Conservation (phyloP, 2,113 vertebrate genomes). For the Centropus unirufus region DNA sequence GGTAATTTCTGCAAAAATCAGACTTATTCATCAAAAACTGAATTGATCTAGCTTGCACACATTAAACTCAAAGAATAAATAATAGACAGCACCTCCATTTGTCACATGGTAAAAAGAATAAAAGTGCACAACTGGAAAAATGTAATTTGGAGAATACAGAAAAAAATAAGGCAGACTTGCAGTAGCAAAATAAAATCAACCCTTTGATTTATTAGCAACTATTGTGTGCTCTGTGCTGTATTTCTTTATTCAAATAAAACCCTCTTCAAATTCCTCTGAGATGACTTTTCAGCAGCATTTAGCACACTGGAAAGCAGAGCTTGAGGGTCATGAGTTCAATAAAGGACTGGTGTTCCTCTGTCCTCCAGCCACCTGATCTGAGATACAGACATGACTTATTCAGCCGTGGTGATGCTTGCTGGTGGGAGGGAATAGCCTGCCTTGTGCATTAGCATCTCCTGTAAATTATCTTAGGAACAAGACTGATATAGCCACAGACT, state of each 20-base stretch:
- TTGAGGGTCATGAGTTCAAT: constrained; percentile 28
- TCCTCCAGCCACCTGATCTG: constrained; percentile 23
- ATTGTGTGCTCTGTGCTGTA: constrained; percentile 18
- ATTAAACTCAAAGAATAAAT: constrained; percentile 67
- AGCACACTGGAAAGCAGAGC: not conserved
- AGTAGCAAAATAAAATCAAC: not conserved
- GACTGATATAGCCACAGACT: constrained; percentile 1
- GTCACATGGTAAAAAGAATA: constrained; percentile 54
- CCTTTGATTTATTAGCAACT: constrained; percentile 55
- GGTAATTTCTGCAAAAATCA: constrained; percentile 63
- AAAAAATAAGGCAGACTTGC: constrained; percentile 49
- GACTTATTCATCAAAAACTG: constrained; percentile 64
- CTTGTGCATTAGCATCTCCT: not conserved
- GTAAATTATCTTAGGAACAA: constrained; percentile 39
- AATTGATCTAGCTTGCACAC: constrained; percentile 48
- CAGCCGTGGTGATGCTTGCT: constrained; percentile 3
- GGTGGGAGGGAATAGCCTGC: not conserved
- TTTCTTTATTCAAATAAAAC: constrained; percentile 57
- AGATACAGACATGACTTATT: constrained; percentile 5
- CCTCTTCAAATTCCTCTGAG: constrained; percentile 1
- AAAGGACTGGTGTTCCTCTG: constrained; percentile 20
- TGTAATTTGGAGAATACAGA: constrained; percentile 9
- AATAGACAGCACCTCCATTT: constrained; percentile 64
- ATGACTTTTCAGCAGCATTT: constrained; percentile 47
- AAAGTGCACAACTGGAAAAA: constrained; percentile 56